Conservation (phyloP, 2,797 vertebrate species). For the Macropodus opercularis region DNA sequence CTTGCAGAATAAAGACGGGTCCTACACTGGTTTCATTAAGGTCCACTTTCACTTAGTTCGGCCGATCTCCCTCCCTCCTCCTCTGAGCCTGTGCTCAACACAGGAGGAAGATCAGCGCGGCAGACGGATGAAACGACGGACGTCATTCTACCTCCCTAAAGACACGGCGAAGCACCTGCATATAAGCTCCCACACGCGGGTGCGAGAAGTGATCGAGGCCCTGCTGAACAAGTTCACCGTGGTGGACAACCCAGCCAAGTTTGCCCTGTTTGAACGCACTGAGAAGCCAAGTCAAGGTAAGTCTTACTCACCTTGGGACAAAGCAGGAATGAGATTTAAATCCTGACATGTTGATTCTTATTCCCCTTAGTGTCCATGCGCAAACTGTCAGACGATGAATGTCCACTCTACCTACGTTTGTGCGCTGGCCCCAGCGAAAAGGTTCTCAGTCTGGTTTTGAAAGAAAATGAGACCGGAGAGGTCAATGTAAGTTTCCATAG, state of each 20-base stretch:
- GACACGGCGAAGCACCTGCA: conserved; percentile 94
- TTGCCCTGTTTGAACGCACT: conserved; percentile 91
- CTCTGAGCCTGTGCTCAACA: conserved; percentile 75
- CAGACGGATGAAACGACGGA: conserved; percentile 82
- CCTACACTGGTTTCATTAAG: conserved; percentile 96
- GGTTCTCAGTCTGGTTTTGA: conserved; percentile 88
- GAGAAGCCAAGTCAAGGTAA: conserved; percentile 92
- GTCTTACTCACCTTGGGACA: conserved; percentile 7
- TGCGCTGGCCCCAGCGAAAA: conserved; percentile 92
- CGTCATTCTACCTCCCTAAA: conserved; percentile 97
- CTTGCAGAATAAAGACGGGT: conserved; percentile 90
- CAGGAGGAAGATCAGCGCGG: conserved; percentile 73
- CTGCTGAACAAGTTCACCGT: conserved; percentile 95
- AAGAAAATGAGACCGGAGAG: conserved; percentile 95
- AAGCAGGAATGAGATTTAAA: neutral
- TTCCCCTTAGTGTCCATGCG: conserved; percentile 83
- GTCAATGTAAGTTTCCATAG: conserved; percentile 88
- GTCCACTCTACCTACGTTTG: conserved; percentile 88
- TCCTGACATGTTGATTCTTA: neutral
- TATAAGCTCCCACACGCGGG: conserved; percentile 88
- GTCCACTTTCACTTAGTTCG: conserved; percentile 93
- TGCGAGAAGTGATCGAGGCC: conserved; percentile 92
- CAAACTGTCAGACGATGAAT: conserved; percentile 88
- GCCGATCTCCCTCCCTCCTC: conserved; percentile 89
- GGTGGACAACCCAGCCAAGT: conserved; percentile 95